Evolutionary conservation across 2,113 vertebrate genomes (phyloP).

Genomic region (Pterocles burchelli): DNA sequence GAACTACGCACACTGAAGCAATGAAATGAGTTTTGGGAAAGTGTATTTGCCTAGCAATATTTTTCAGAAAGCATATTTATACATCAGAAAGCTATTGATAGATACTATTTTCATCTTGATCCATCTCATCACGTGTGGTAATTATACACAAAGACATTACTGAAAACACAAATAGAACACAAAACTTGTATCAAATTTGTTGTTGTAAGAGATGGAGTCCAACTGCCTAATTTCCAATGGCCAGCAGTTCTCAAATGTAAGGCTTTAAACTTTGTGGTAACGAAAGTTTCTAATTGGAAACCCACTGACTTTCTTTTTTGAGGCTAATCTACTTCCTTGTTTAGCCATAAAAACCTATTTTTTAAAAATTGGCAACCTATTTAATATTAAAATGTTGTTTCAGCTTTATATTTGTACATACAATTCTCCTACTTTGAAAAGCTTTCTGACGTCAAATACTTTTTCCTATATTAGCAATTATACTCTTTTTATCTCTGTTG

Average conservation of each 20-base stretch:
- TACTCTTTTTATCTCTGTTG: neutral
- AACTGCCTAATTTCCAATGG: neutral
- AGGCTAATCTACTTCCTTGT: neutral
- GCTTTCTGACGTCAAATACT: neutral
- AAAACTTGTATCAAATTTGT: neutral
- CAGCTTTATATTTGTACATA: neutral
- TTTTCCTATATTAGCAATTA: neutral
- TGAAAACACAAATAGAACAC: neutral
- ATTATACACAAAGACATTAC: neutral
- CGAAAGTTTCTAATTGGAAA: neutral
- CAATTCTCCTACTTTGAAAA: neutral
- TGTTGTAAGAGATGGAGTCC: neutral
- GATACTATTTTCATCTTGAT: neutral
- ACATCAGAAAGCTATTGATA: neutral
- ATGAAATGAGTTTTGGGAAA: neutral
- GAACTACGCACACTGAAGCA: neutral
- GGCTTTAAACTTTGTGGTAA: neutral
- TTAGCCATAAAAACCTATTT: neutral
- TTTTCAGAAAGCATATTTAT: neutral
- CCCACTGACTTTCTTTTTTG: neutral
- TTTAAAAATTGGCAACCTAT: neutral
- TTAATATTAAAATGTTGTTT: neutral
- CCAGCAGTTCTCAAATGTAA: neutral
- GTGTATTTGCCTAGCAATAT: neutral
- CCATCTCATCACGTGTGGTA: neutral